Evolutionary conservation across 2,113 vertebrate species (phyloP).

Genomic region (Odocoileus hemionus): DNA sequence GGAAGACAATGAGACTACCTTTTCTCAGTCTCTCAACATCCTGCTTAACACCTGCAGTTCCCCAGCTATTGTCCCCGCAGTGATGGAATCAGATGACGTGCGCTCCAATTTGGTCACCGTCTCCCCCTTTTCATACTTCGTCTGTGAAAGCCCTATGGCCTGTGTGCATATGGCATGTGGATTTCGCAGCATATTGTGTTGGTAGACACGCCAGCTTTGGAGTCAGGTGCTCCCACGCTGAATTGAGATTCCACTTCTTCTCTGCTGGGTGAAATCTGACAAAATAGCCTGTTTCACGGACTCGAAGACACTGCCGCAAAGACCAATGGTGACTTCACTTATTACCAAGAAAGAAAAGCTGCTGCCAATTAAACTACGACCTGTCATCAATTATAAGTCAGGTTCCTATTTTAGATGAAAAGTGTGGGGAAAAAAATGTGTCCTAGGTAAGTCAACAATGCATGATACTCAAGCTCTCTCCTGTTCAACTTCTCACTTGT

Average conservation of each 20-base stretch:
- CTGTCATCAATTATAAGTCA: not conserved
- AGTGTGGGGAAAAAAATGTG: not conserved
- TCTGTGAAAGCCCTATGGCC: not conserved
- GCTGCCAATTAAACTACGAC: not conserved
- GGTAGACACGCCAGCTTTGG: not conserved
- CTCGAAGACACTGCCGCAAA: not conserved
- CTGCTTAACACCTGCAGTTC: not conserved
- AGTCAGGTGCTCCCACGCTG: not conserved
- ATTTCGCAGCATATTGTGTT: fast-evolving
- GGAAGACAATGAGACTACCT: not conserved
- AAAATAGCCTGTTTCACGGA: not conserved
- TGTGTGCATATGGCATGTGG: fast-evolving
- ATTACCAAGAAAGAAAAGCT: not conserved
- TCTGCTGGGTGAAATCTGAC: not conserved
- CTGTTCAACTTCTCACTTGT: not conserved
- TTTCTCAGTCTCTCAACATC: not conserved
- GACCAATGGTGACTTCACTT: not conserved
- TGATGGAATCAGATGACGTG: not conserved
- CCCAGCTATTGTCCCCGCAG: not conserved
- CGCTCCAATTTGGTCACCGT: not conserved
- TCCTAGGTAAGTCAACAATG: not conserved
- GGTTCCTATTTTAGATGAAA: not conserved
- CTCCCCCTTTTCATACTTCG: not conserved
- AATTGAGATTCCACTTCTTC: not conserved
- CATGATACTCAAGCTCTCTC: too few relatives aligned